These are phyloP conservation scores for Phainopepla nitens DNA, from an alignment of 2,113 vertebrate species.

Conservation along the genomic window DNA sequence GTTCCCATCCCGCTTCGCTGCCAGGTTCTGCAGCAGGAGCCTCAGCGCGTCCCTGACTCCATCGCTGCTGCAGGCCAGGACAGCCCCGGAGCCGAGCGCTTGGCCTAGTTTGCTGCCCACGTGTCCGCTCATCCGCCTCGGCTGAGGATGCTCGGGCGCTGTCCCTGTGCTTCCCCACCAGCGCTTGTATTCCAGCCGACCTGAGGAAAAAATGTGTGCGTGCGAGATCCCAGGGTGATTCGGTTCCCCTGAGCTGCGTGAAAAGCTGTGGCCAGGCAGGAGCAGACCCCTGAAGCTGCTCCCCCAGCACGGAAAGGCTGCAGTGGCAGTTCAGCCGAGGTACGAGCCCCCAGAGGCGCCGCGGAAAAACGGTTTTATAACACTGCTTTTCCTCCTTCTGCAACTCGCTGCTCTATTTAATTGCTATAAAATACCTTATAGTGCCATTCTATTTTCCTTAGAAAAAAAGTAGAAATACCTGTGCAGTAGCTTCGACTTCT, in stretches of 20 bases:
- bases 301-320: neutral
- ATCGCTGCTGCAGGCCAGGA: neutral
- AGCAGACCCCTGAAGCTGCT: neutral
- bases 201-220: neutral
- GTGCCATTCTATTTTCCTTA: neutral
- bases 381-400: neutral
- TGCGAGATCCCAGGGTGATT: neutral
- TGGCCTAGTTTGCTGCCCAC: neutral
- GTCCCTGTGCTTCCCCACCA: neutral
- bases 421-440: neutral
- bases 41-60: neutral
- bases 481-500: accelerated
- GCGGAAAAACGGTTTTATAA: neutral
- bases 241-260: neutral
- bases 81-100: neutral
- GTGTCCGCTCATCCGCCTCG: neutral
- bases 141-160: neutral
- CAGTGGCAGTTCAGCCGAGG: neutral
- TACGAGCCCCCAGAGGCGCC: neutral
- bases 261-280: neutral
- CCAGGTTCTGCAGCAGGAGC: neutral
- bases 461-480: neutral
- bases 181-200: neutral
- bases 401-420: neutral
- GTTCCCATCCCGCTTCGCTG: accelerated